A percentile compares a stretch with the other conserved stretches of the same genome.
These are phyloP conservation scores for Ascidia mentula DNA, from an alignment of 23 tunicate species.

Conservation along the genomic window DNA sequence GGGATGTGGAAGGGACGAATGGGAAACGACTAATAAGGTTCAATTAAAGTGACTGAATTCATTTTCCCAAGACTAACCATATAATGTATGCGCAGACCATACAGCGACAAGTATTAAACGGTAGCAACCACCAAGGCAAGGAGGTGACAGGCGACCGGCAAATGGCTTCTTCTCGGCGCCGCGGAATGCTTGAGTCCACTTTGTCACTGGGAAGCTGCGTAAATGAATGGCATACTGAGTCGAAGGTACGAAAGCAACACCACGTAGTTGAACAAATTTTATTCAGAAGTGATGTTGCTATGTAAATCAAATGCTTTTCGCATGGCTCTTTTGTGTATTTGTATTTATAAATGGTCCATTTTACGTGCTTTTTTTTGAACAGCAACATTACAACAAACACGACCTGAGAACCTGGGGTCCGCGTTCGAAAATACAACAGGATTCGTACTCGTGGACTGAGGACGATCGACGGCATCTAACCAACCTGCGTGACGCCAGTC, in stretches of 20 bases:
- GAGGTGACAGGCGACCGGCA: conserved; percentile 58
- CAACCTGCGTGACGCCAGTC: conserved; percentile 55
- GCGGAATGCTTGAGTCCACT: conserved; percentile 80
- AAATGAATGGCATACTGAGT: conserved; percentile 67
- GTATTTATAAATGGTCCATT: background rate
- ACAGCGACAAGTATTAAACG: conserved; percentile 54
- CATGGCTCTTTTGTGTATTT: background rate
- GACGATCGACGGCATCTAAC: conserved; percentile 55
- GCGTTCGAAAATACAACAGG: conserved; percentile 48
- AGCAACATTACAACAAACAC: conserved; percentile 72
- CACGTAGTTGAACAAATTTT: background rate
- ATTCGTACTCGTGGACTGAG: conserved; percentile 90
- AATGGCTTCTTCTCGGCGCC: conserved; percentile 61
- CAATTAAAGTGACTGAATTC: no score
- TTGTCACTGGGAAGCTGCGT: conserved; percentile 67
- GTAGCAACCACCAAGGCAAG: conserved; percentile 51
- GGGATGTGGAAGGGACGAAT: conserved; percentile 56
- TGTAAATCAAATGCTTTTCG: background rate
- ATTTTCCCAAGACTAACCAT: background rate
- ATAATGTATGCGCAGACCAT: conserved; percentile 22
- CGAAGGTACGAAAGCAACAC: conserved; percentile 49
- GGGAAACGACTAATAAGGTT: conserved; percentile 88
- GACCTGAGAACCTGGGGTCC: conserved; percentile 92
- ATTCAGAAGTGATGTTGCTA: background rate
- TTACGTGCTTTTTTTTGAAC: background rate